phyloP scores from a whole-genome alignment of 2,797 vertebrate genomes.

The Sphenodon punctatus region DNA sequence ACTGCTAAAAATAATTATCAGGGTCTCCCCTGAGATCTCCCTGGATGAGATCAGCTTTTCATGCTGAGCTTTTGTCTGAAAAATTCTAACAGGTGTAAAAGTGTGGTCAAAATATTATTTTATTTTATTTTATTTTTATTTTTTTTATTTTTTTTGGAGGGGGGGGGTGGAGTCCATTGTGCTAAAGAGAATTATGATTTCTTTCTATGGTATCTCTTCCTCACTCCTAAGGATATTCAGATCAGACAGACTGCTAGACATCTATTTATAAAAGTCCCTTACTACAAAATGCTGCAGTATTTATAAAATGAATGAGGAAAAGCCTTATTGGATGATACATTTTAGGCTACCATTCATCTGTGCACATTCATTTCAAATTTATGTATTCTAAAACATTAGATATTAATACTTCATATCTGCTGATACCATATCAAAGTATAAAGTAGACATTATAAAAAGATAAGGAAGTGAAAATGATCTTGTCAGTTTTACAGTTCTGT shows the following conservation, averaged over 20 bases:
- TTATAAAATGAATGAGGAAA: not conserved
- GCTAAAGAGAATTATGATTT: constrained; percentile 3
- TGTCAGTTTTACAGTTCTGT: not conserved
- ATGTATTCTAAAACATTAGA: rapidly evolving
- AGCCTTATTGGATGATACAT: not conserved
- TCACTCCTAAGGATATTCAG: constrained; percentile 5
- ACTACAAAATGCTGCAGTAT: not conserved
- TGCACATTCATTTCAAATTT: not conserved
- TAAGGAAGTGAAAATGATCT: not conserved
- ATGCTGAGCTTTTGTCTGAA: not conserved
- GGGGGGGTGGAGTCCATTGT: constrained; percentile 36
- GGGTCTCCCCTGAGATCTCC: not conserved
- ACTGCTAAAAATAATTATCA: not conserved
- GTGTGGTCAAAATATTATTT: constrained; percentile 17
- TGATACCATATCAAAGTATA: not conserved
- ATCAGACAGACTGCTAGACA: not conserved
- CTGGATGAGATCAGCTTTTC: not conserved
- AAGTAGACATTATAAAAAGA: not conserved
- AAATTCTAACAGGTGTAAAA: constrained; percentile 33
- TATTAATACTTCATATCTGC: not conserved
- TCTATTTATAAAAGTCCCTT: not conserved
- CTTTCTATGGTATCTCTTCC: not conserved
- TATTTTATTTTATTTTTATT: no score
- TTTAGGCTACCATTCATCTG: not conserved
- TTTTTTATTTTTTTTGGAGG: no score